A percentile compares a stretch with the other conserved stretches of the same genome.
These are phyloP conservation scores for Callospermophilus lateralis DNA, from an alignment of 2,113 vertebrate species.

Conservation along the genomic window DNA sequence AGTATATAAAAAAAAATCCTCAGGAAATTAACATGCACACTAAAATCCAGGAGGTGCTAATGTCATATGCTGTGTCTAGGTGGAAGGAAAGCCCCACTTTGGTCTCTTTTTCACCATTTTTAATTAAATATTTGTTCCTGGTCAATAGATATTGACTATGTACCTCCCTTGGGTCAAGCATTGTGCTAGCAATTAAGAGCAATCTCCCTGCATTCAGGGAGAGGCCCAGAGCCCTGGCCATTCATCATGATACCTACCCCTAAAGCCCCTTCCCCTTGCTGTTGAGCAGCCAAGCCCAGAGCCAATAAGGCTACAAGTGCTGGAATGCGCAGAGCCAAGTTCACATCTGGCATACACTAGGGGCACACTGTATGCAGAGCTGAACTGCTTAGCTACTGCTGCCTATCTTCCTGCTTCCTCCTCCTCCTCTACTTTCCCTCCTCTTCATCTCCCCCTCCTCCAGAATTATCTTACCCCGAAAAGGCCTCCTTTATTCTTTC, in stretches of 20 bases:
- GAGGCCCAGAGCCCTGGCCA: neutral
- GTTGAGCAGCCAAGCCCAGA: neutral
- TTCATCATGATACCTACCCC: neutral
- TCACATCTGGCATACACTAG: neutral
- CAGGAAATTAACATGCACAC: neutral
- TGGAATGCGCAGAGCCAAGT: neutral
- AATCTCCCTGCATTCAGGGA: neutral
- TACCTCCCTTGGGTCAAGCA: neutral
- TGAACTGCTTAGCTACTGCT: neutral
- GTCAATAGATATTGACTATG: neutral
- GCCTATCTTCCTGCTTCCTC: neutral
- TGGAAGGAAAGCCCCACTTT: neutral
- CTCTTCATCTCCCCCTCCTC: neutral
- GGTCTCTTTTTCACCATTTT: neutral
- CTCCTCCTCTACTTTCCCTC: neutral
- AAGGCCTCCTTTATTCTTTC: conserved; percentile 1
- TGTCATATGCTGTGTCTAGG: neutral
- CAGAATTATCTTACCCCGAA: neutral
- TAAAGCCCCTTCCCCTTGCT: neutral
- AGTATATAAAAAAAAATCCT: too few species aligned
- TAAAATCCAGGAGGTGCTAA: neutral
- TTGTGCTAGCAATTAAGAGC: neutral
- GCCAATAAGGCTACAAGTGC: neutral
- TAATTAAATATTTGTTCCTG: neutral
- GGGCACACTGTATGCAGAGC: neutral